These are phyloP conservation scores for Gymnoscopelus braueri DNA, from an alignment of 2,797 vertebrate genomes.

Conservation along the genomic window DNA sequence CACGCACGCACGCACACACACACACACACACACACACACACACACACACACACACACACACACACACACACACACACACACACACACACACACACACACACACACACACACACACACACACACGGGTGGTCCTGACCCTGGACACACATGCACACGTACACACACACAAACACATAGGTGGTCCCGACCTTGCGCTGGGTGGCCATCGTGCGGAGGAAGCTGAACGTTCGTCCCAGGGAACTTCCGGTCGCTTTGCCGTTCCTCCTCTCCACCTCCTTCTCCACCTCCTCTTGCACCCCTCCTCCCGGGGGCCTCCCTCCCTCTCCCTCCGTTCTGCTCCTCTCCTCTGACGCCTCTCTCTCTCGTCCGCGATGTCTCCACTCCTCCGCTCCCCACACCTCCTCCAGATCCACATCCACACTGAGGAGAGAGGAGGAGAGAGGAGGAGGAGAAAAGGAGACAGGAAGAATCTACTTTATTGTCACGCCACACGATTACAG, in stretches of 20 bases:
- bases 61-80: background rate
- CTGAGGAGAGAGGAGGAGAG: constrained; percentile 27
- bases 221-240: constrained; percentile 53
- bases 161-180: constrained; percentile 5
- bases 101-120: too few species aligned
- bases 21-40: too few species aligned
- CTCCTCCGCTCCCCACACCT: constrained; percentile 38
- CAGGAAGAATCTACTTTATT: too few species aligned
- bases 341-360: background rate
- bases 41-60: too few species aligned
- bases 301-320: background rate
- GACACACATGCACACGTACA: background rate
- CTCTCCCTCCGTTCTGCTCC: constrained; percentile 6
- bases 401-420: constrained; percentile 54
- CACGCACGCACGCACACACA: background rate
- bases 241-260: constrained; percentile 32
- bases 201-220: constrained; percentile 62
- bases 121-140: too few species aligned
- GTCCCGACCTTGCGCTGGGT: constrained; percentile 50
- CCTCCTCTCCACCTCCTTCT: constrained; percentile 25
- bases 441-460: too few species aligned
- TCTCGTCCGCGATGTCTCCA: constrained; percentile 18
- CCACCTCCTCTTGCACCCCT: constrained; percentile 21
- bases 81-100: too few species aligned
- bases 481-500: too few species aligned